Conservation (phyloP, 2,888 invertebrate genomes). For the Thelaira solivaga region DNA sequence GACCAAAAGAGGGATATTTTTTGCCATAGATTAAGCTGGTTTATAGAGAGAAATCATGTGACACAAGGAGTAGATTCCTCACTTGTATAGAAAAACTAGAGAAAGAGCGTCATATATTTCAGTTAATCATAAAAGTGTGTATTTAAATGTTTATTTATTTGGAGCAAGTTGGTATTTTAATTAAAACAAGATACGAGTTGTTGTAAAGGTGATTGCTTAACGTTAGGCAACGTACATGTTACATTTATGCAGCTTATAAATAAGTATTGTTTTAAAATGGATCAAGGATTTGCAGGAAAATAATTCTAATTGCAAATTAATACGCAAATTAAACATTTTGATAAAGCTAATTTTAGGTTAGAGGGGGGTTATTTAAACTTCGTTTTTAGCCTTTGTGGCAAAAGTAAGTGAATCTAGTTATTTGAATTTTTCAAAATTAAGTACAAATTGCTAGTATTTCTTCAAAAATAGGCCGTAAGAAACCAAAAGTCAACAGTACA, state of each 20-base stretch:
- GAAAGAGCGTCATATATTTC: conserved; percentile 34
- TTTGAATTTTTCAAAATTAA: too few species aligned
- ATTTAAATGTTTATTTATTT: conserved; percentile 41
- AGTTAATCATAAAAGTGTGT: conserved; percentile 56
- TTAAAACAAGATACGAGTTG: conserved; percentile 14
- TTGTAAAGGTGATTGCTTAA: conserved; percentile 4
- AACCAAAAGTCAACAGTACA: too few species aligned
- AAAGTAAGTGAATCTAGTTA: too few species aligned
- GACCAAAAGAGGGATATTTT: conserved; percentile 15
- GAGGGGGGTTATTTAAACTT: too few species aligned
- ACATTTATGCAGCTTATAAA: neutral
- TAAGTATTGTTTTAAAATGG: neutral
- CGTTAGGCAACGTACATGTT: neutral
- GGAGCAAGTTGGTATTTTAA: conserved; percentile 38
- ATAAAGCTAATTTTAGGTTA: neutral
- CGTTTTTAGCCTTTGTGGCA: too few species aligned
- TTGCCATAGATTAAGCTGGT: conserved; percentile 35
- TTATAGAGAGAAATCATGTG: conserved; percentile 39
- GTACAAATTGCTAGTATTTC: too few species aligned
- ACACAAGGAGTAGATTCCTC: conserved; percentile 35
- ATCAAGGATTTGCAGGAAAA: neutral
- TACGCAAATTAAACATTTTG: neutral
- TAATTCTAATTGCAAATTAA: neutral
- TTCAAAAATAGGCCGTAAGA: too few species aligned
- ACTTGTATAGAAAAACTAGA: conserved; percentile 9